phyloP scores from a whole-genome alignment of 2,113 vertebrate genomes.

The human (Homo sapiens) region GRCh38 chr3:161503001-161503500 shows the following conservation, averaged over 20 bases:
- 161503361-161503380: conserved; percentile 87
- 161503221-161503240: conserved; percentile 90
- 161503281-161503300: conserved; percentile 87
- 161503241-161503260: conserved; percentile 89
- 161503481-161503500: conserved; percentile 92
- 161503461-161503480: conserved; percentile 89
- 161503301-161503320: conserved; percentile 89
- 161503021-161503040: conserved; percentile 91
- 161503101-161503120: conserved; percentile 89
- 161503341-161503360: conserved; percentile 87
- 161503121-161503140: conserved; percentile 92
- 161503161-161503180: conserved; percentile 84
- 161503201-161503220: conserved; percentile 89
- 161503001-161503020: conserved; percentile 45
- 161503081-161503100: conserved; percentile 90
- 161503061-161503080: conserved; percentile 90
- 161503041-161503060: conserved; percentile 91
- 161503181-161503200: conserved; percentile 90
- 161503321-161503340: conserved; percentile 87
- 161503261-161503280: conserved; percentile 88
- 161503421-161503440: conserved; percentile 90
- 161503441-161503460: conserved; percentile 88
- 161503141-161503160: conserved; percentile 84
- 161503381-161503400: conserved; percentile 91
- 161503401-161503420: conserved; percentile 83